A percentile compares a stretch with the other conserved stretches of the same genome.
Conservation (phyloP, 2,888 invertebrate species). For the Achlya flavicornis region DNA sequence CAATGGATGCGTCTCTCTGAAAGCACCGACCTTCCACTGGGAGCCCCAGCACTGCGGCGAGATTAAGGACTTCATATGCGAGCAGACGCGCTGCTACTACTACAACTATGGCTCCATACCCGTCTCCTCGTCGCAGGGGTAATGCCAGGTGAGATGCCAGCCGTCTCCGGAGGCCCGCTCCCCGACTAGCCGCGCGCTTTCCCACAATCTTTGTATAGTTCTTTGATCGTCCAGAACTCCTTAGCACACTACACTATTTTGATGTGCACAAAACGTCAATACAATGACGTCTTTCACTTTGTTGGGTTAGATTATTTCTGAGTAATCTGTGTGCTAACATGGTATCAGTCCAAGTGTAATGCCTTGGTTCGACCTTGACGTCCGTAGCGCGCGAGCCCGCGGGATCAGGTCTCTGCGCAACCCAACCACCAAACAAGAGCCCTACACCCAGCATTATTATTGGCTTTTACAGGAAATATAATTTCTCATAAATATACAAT, state of each 20-base stretch:
- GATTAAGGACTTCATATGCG: slow-evolving; percentile 94
- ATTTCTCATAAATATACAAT: slow-evolving; percentile 19
- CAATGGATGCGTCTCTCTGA: slow-evolving; percentile 90
- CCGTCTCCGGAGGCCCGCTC: slow-evolving; percentile 81
- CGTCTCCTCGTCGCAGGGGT: slow-evolving; percentile 95
- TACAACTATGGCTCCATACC: slow-evolving; percentile 96
- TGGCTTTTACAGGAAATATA: slow-evolving; percentile 43
- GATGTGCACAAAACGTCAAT: slow-evolving; percentile 41
- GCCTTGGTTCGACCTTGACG: slow-evolving; percentile 45
- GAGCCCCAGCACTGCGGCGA: slow-evolving; percentile 92
- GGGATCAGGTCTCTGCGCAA: slow-evolving; percentile 81
- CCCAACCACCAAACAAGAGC: slow-evolving; percentile 84
- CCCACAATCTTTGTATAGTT: slow-evolving; percentile 31
- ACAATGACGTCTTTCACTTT: slow-evolving; percentile 49
- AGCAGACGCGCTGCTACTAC: slow-evolving; percentile 95
- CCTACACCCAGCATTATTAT: slow-evolving; percentile 77
- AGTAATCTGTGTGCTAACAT: slow-evolving; percentile 68
- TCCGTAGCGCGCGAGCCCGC: slow-evolving; percentile 74
- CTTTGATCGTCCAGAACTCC: slow-evolving; percentile 16
- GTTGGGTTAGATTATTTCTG: slow-evolving; percentile 21
- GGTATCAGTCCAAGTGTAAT: slow-evolving; percentile 44
- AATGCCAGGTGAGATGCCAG: slow-evolving; percentile 91
- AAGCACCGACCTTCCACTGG: slow-evolving; percentile 91
- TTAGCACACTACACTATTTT: slow-evolving; percentile 3
- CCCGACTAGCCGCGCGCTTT: slow-evolving; percentile 77